A percentile compares a stretch with the other conserved stretches of the same genome.
Conservation (phyloP, 2,888 invertebrate species). For the Calliphora vomitoria region DNA sequence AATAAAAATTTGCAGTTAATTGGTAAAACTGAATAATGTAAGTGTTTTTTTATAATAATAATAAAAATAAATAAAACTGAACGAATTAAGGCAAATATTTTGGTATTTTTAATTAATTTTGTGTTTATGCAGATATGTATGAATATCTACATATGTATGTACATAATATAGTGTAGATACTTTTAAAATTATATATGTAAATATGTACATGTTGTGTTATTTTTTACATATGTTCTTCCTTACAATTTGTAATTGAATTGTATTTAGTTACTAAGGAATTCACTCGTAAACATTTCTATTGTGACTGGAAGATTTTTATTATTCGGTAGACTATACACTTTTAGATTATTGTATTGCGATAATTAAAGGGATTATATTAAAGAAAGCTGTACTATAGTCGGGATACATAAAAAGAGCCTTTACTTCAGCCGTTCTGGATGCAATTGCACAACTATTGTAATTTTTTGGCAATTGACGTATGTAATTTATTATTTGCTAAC, state of each 20-base stretch:
- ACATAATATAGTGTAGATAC: background rate
- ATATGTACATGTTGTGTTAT: slow-evolving; percentile 4
- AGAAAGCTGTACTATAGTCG: too few species aligned
- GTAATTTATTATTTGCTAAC: too few species aligned
- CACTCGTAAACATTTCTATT: background rate
- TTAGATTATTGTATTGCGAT: background rate
- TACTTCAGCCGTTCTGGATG: too few species aligned
- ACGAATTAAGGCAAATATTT: background rate
- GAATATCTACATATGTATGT: background rate
- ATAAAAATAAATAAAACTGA: background rate
- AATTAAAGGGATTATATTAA: too few species aligned
- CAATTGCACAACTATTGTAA: too few species aligned
- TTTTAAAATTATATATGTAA: background rate
- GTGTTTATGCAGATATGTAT: background rate
- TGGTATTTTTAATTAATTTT: background rate
- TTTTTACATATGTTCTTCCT: background rate
- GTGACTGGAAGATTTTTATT: background rate
- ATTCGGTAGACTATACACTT: background rate
- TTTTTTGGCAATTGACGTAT: too few species aligned
- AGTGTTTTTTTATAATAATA: slow-evolving; percentile 7
- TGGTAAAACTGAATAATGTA: slow-evolving; percentile 10
- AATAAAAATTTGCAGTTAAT: slow-evolving; percentile 17
- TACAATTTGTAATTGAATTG: background rate
- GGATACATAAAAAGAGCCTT: too few species aligned
- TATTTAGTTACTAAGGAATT: background rate